A percentile compares a stretch with the other conserved stretches of the same genome.
phyloP scores from a whole-genome alignment of 2,888 invertebrate genomes.

The Thera obeliscata region DNA sequence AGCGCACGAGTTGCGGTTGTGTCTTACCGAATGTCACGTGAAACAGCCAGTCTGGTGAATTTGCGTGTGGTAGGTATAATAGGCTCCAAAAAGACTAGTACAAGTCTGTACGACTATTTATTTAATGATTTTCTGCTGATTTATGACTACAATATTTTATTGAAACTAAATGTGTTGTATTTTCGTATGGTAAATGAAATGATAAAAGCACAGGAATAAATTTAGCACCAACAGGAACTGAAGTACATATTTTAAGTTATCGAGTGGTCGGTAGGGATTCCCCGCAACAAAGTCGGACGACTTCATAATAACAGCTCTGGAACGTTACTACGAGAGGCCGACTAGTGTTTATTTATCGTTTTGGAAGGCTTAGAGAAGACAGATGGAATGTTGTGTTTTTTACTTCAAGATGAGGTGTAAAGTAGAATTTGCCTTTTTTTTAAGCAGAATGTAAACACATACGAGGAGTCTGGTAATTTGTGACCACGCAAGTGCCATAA shows the following conservation, averaged over 20 bases:
- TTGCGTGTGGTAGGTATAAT: neutral
- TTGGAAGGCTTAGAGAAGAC: constrained; percentile 80
- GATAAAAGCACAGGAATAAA: too few relatives aligned
- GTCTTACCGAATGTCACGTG: constrained; percentile 5
- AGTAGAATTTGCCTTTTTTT: constrained; percentile 70
- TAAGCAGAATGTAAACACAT: constrained; percentile 65
- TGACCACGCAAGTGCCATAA: constrained; percentile 44
- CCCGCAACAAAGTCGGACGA: constrained; percentile 45
- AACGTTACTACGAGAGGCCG: constrained; percentile 68
- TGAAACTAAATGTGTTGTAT: neutral
- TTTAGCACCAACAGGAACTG: too few relatives aligned
- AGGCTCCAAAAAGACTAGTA: too few relatives aligned
- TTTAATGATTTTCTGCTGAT: too few relatives aligned
- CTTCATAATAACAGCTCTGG: constrained; percentile 55
- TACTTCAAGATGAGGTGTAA: constrained; percentile 73
- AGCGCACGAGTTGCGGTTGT: constrained; percentile 37
- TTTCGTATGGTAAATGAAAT: neutral
- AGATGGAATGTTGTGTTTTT: constrained; percentile 81
- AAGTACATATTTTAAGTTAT: neutral
- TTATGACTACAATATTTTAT: neutral
- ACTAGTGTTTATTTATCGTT: constrained; percentile 83
- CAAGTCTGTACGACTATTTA: too few relatives aligned
- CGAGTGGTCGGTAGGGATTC: constrained; percentile 13
- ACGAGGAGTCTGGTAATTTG: constrained; percentile 51
- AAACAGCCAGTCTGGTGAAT: neutral